Evolutionary conservation across 2,888 invertebrate genomes (phyloP), one percentile per base, ranked within the genome.

Genomic region (Tinea trinotella): DNA sequence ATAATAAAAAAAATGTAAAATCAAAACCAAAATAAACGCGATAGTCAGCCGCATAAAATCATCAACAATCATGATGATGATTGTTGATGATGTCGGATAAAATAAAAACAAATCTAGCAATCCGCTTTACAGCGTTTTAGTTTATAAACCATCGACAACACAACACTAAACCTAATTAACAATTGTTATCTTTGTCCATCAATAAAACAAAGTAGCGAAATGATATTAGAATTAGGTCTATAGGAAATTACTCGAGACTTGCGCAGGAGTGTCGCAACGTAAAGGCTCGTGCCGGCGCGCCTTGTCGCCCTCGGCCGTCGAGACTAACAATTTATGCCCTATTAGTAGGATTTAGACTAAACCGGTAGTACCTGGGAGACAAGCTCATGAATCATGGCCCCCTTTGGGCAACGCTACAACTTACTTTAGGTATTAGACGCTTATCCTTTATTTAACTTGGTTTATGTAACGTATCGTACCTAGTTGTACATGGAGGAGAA

Each of bases 251-350:
- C 40, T 7, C 40, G 40, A 13, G 12, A n/a, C 53, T 12, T 35
- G 48, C 34, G 34, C 54, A 34, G 34, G 34, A 30, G 48, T 54
- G 24, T 30, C 54, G 54, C 20, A 44, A 54, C 30, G 17, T 15
- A 24, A 24, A 50, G 50, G 24, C 50, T 48, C 48, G 48, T 48
- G 48, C 48, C 48, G 48, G 24, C 50, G 50, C 50, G 24, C 50
- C 50, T 20, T 24, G 50, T 22, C 50, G 50, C 50, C 50, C 50
- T 50, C 15, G 50, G 22, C 50, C 13, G 50, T 24, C 50, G 24
- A 18, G 48, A 24, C 50, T 12, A 24, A 50, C 50, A 24, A 55
- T 55, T 52, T 55, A 55, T 55, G 44, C 22, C 55, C 55, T 52
- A 55, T 55, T 55, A 55, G 52, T 20, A 18, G 30, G 44, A 52